Evolutionary conservation across 2,113 vertebrate genomes (phyloP), one percentile per base, ranked within the genome.

Genomic region (Actinemys pallida): DNA sequence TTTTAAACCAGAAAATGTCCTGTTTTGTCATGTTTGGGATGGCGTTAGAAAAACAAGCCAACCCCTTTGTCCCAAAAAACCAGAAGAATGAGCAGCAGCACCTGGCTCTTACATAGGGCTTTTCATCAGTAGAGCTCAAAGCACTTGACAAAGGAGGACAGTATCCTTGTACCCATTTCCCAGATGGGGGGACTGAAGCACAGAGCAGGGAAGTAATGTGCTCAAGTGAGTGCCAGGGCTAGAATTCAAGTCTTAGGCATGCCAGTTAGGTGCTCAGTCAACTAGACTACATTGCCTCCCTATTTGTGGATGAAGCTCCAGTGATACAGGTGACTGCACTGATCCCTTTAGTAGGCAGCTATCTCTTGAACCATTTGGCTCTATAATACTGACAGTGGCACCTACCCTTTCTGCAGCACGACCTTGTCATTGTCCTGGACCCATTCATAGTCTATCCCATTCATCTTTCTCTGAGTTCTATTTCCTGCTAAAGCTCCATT

Each of bases 11-110:
- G 47, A 94, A 97, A 94, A 94, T 93, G 87, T 81, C 90, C 92
- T 95, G 88, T 93, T 94, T 94, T 87, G 82, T 79, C 89, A 90
- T 89, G 24, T 85, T 83, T 83, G 88, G 87, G 94, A 86, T 89
- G 87, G 47, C 29, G 83, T 92, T 90, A 31, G 90, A 84, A 92
- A 96, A 94, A 79, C 78, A 88, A 47, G 82, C 47, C 89, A 88
- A 88, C 72, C 81, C 82, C 42, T 72, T 72, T 57, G 79, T 95
- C 95, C 84, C 65, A 13, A 11, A 56, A 76, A 47, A 94, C 57
- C 86, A 90, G 83, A 94, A 92, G 83, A 88, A 42, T 54, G 53
- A 79, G 76, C 79, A 80, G 53, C 72, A 59, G 39, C 22, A 24
- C 72, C 24, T 42, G 3, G 72, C 42, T 45, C 35, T n/a, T n/a